A percentile compares a stretch with the other conserved stretches of the same genome.
These are phyloP conservation scores for Tinamus guttatus DNA, from an alignment of 2,113 vertebrate species.

Conservation along the genomic window DNA sequence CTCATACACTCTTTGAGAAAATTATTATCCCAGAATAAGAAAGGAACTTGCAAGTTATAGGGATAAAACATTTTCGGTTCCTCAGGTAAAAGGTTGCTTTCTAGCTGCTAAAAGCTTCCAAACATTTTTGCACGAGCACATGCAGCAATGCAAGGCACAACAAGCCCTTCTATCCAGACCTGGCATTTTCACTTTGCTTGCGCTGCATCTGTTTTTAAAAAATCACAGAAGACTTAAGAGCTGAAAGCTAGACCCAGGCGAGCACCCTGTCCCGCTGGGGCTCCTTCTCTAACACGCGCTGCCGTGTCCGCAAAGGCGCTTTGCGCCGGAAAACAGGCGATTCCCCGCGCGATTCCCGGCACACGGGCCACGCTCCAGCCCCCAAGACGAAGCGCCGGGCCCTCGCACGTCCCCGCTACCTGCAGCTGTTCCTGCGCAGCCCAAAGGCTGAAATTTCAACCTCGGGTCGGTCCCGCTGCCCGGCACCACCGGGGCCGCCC, in stretches of 20 bases:
- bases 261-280: not conserved
- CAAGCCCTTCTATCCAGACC: not conserved
- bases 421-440: slow-evolving; percentile 57
- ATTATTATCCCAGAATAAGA: not conserved
- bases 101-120: not conserved
- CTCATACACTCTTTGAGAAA: not conserved
- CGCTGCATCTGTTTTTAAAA: slow-evolving; percentile 23
- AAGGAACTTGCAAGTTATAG: not conserved
- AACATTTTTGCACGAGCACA: not conserved
- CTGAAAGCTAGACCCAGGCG: not conserved
- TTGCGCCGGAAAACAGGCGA: not conserved
- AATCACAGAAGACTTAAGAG: not conserved
- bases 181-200: not conserved
- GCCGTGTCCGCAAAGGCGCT: not conserved
- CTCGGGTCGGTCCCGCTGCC: not conserved
- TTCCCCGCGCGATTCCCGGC: not conserved
- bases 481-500: not conserved
- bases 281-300: not conserved
- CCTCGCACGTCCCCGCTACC: not conserved
- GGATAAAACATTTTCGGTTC: not conserved
- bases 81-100: not conserved
- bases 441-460: slow-evolving; percentile 30
- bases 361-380: slow-evolving; percentile 1
- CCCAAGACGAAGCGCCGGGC: slow-evolving; percentile 9
- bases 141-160: not conserved